Base-by-base conservation (phyloP, 2,113 vertebrate genomes). In the Cricetomys ansorgei region DNA sequence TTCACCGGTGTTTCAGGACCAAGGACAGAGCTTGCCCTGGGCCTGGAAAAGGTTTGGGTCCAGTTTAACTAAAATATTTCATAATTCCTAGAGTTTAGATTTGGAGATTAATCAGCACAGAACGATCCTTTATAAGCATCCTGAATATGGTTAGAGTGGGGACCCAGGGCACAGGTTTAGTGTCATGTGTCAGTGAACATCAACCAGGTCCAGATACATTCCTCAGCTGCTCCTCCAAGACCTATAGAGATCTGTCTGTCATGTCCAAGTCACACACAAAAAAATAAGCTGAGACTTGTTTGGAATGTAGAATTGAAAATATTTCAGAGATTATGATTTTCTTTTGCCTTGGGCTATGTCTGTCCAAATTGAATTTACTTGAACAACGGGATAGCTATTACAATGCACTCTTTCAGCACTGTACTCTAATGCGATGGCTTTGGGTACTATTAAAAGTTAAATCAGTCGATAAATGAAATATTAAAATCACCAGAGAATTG, bases 401-500 rank as follows among this genome's bases (percentile, higher is more conserved):
- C 55, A 89, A 73, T 0, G 80, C 55, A 64, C 76, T 86, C 91
- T 89, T 79, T 93, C 94, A 96, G 87, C 72, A 25, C 93, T 67
- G 94, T 84, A 53, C 96, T 95, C 92, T 95, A 96, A 97, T 96
- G 95, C 96, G 97, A 97, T 96, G 90, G 93, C 92, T 98, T 95
- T 76, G 94, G 97, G 92, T 95, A 94, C 97, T 91, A 94, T 96
- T 97, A 97, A 97, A 97, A 97, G 96, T 96, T 97, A 96, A 96
- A 97, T 97, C 97, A 94, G 94, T 96, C 87, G 37, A 98, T 96
- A 97, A 97, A 96, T 97, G 92, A 98, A 98, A 97, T 96, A 97
- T 94, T 94, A 96, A 97, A 96, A 96, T 91, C 96, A 91, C 97
- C 45, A 55, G 92, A 95, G 93, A 96, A 94, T 89, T 95, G 95